Conservation (phyloP, 1,140 invertebrate genomes). For the Cherax quadricarinatus region DNA sequence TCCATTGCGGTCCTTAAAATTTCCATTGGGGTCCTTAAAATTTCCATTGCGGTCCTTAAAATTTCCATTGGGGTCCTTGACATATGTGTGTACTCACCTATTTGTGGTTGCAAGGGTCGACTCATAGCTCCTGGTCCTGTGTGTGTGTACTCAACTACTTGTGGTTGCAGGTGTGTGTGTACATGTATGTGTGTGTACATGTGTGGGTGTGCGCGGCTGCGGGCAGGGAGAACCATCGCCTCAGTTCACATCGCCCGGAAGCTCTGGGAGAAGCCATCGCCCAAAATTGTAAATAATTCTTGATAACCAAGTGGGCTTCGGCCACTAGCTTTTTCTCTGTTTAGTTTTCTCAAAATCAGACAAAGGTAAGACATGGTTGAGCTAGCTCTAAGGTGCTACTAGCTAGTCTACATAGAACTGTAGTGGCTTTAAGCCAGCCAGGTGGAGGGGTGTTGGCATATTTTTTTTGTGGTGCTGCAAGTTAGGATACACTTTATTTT, state of each 20-base stretch:
- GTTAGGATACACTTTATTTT: no score
- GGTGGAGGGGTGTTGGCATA: background rate
- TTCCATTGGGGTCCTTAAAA: no score
- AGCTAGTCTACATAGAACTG: background rate
- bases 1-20: no score
- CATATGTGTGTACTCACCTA: no score
- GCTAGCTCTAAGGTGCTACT: background rate
- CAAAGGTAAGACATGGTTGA: background rate
- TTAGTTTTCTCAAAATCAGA: background rate
- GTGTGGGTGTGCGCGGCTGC: background rate
- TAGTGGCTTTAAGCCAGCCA: background rate
- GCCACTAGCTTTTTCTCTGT: constrained; percentile 1
- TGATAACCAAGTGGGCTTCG: background rate
- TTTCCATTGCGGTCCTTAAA: no score
- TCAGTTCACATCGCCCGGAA: background rate
- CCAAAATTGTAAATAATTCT: constrained; percentile 14
- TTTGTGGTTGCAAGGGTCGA: no score
- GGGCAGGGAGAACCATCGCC: background rate
- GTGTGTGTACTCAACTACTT: no score
- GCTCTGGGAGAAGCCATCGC: constrained; percentile 14
- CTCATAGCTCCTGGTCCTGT: no score
- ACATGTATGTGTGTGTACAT: no score
- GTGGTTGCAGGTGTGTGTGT: no score
- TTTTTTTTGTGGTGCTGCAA: background rate
- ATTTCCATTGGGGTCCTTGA: no score